These are phyloP conservation scores for Sinodicranocentrus sp. DNA, from an alignment of 2,888 invertebrate genomes.

Conservation along the genomic window DNA sequence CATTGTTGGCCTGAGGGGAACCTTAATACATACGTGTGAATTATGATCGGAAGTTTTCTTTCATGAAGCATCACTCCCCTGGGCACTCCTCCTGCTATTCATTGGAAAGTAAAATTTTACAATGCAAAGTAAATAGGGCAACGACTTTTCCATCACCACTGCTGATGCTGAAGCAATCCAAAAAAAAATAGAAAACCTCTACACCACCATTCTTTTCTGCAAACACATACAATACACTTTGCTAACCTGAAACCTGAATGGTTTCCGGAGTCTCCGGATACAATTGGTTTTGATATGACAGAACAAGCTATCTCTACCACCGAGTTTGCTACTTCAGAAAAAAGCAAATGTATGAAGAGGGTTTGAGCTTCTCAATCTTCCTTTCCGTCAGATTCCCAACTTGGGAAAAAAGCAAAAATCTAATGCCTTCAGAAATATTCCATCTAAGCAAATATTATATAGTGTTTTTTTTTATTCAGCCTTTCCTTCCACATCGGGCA, in stretches of 20 bases:
- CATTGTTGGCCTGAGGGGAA: constrained; percentile 63
- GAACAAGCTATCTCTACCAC: constrained; percentile 51
- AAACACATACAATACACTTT: background rate
- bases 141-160: constrained; percentile 34
- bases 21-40: constrained; percentile 66
- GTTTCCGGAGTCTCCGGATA: constrained; percentile 74
- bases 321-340: constrained; percentile 19
- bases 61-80: constrained; percentile 69
- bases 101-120: constrained; percentile 52
- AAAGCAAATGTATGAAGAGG: constrained; percentile 47
- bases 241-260: constrained; percentile 68
- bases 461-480: background rate
- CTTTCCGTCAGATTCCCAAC: constrained; percentile 54
- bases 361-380: constrained; percentile 56
- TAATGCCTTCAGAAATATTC: constrained; percentile 23
- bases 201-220: constrained; percentile 4
- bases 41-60: constrained; percentile 68
- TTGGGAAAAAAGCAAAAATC: constrained; percentile 28
- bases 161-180: too few species aligned
- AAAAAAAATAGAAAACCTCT: too few species aligned
- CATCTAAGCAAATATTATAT: constrained; percentile 8
- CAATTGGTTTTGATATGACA: constrained; percentile 72
- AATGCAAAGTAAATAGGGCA: constrained; percentile 55
- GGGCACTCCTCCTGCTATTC: constrained; percentile 58
- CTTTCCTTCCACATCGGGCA: background rate